Conservation (phyloP, 2,888 invertebrate species). For the Platerodrilus igneus region DNA sequence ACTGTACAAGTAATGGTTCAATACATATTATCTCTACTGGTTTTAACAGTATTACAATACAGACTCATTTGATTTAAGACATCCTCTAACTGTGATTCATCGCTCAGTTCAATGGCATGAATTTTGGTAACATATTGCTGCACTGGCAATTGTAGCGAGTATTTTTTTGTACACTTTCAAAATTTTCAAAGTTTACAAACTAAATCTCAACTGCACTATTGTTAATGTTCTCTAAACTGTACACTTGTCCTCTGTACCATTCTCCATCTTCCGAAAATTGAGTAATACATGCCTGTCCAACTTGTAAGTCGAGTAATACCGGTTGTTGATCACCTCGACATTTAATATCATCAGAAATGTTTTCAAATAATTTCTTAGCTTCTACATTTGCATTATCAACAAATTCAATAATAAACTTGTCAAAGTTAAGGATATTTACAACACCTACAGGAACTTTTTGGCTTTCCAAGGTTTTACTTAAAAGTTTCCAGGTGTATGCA, state of each 20-base stretch:
- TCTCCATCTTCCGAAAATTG: constrained; percentile 56
- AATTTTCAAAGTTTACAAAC: constrained; percentile 74
- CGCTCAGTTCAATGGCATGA: constrained; percentile 32
- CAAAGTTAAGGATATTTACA: constrained; percentile 37
- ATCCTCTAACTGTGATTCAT: constrained; percentile 11
- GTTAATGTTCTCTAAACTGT: constrained; percentile 48
- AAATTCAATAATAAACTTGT: constrained; percentile 33
- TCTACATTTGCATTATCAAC: constrained; percentile 6
- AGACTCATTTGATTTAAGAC: constrained; percentile 27
- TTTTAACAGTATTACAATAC: constrained; percentile 26
- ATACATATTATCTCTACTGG: constrained; percentile 29
- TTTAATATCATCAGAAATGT: constrained; percentile 53
- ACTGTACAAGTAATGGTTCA: constrained; percentile 33
- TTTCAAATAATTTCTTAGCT: constrained; percentile 47
- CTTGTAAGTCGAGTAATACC: constrained; percentile 47
- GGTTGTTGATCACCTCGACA: constrained; percentile 46
- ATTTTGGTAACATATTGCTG: constrained; percentile 52
- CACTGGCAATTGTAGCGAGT: constrained; percentile 53
- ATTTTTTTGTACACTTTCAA: constrained; percentile 50
- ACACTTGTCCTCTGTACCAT: constrained; percentile 71
- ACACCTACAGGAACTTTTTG: constrained; percentile 45
- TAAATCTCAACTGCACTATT: constrained; percentile 54
- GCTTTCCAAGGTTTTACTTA: constrained; percentile 36
- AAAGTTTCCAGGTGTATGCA: constrained; percentile 38
- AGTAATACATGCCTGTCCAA: constrained; percentile 60